Evolutionary conservation across 2,888 invertebrate genomes (phyloP).

Genomic region (Eristalis pertinax): DNA sequence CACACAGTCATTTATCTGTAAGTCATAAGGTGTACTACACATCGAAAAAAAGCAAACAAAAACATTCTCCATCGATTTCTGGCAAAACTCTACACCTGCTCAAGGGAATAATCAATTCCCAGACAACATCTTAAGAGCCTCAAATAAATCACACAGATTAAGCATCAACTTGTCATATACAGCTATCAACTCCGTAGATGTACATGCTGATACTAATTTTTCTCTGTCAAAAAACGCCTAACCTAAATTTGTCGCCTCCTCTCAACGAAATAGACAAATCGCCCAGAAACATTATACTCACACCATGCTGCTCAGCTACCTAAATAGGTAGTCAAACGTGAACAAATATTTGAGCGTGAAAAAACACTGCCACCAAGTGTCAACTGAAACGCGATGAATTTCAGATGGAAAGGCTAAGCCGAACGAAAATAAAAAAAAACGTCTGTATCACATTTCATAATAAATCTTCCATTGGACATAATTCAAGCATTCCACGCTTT

Average conservation of each 20-base stretch:
- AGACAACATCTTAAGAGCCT: background rate
- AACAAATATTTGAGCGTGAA: constrained; percentile 19
- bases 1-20: too few species aligned
- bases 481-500: constrained; percentile 32
- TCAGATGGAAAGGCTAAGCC: background rate
- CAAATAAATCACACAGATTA: background rate
- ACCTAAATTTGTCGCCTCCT: constrained; percentile 15
- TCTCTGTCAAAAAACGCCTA: background rate
- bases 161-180: background rate
- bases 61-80: background rate
- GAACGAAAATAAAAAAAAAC: constrained; percentile 2
- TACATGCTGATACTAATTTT: constrained; percentile 6
- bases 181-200: background rate
- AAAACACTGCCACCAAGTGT: background rate
- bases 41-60: too few species aligned
- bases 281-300: constrained; percentile 3
- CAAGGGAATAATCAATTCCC: background rate
- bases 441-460: constrained; percentile 34
- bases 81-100: background rate
- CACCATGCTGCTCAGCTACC: constrained; percentile 25
- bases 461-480: constrained; percentile 29
- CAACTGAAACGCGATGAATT: background rate
- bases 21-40: too few species aligned
- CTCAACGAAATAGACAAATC: constrained; percentile 11
- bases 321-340: constrained; percentile 28